Base-by-base conservation (phyloP, 1,140 invertebrate genomes). In the Formica exsecta region DNA sequence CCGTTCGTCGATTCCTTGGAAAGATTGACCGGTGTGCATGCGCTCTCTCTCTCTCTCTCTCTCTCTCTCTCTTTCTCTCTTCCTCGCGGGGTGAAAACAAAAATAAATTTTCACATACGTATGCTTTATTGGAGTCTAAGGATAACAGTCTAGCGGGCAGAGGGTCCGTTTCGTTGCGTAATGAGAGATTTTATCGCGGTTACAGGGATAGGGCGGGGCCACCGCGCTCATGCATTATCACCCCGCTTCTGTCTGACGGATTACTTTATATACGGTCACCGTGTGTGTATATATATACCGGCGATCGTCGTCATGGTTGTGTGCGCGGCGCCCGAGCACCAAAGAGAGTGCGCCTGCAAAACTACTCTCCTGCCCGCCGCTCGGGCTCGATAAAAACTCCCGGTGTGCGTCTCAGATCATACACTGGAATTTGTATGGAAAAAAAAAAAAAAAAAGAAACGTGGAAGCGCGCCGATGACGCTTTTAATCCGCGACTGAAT, bases 191-290 rank as follows among this genome's bases (percentile, higher is more conserved):
- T 93, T 94, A 94, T 94, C 92, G 91, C 84, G 87, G 91, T 91
- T 92, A 94, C 94, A 94, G 93, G 93, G 92, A 93, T 94, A 93
- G 93, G 94, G 93, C 94, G 94, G 93, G 92, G 94, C 93, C 85
- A 91, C 86, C 87, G 93, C 91, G 91, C 93, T 93, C 92, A 92
- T 92, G 91, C 93, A 94, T 94, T 94, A 94, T 94, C 93, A 94
- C 90, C 87, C 92, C 91, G 85, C 88, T 87, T 89, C 90, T 91
- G 90, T 91, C 90, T 91, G 93, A 93, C 93, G 93, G 91, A 94
- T 94, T 93, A 93, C 92, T 93, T 92, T 92, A 92, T 92, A 92
- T 94, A 93, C 89, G 90, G 90, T 91, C 86, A 92, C 88, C 89
- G 88, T 92, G 74, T 80, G 65, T 80, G 62, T 74, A 70, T 54